These are phyloP conservation scores for Gephyroberyx darwinii DNA, from an alignment of 2,797 vertebrate genomes.

Conservation along the genomic window DNA sequence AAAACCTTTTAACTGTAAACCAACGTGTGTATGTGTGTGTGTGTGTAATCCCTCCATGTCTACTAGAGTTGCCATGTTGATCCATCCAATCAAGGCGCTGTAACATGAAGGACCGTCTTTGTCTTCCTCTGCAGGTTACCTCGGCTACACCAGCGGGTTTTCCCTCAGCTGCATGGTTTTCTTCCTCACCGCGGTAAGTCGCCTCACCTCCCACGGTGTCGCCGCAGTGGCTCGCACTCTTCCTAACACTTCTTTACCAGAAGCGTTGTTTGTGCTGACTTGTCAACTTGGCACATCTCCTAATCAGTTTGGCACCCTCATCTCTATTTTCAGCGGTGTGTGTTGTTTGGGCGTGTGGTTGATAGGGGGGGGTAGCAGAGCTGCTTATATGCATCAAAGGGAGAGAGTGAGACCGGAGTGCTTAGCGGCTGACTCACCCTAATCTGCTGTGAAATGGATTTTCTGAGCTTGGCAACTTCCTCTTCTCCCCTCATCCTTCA, in stretches of 20 bases:
- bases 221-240: slow-evolving; percentile 19
- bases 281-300: slow-evolving; percentile 37
- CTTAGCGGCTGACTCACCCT: slow-evolving; percentile 33
- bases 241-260: background rate
- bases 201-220: slow-evolving; percentile 34
- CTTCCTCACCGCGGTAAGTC: slow-evolving; percentile 93
- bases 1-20: slow-evolving; percentile 5
- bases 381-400: slow-evolving; percentile 48
- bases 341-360: slow-evolving; percentile 24
- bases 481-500: too few species aligned
- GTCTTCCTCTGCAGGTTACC: slow-evolving; percentile 86
- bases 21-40: too few species aligned
- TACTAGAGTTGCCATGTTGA: too few species aligned
- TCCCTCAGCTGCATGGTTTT: slow-evolving; percentile 99
- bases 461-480: slow-evolving; percentile 9
- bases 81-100: background rate
- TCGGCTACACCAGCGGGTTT: slow-evolving; percentile 97
- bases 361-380: slow-evolving; percentile 40
- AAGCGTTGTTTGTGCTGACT: slow-evolving; percentile 47
- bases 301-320: slow-evolving; percentile 35
- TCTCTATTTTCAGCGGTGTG: slow-evolving; percentile 45
- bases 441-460: slow-evolving; percentile 46
- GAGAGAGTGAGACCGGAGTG: slow-evolving; percentile 23
- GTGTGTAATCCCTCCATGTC: background rate
- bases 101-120: slow-evolving; percentile 1